A percentile compares a stretch with the other conserved stretches of the same genome.
phyloP scores from a whole-genome alignment of 2,113 vertebrate species.

The Mesitornis unicolor region DNA sequence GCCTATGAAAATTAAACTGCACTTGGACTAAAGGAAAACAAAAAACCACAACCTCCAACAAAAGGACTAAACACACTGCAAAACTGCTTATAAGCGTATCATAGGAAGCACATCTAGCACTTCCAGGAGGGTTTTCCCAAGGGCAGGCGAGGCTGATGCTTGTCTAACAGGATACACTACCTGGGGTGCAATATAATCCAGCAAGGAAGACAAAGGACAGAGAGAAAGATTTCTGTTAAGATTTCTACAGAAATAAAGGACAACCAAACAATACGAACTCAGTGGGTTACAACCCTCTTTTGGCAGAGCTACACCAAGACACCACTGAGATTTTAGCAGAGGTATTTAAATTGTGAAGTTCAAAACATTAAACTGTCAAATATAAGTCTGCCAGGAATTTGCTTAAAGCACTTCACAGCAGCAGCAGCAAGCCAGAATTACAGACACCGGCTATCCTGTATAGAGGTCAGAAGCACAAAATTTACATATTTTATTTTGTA shows the following conservation, averaged over 20 bases:
- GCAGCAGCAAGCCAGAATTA: neutral
- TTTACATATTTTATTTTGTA: neutral
- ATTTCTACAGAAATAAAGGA: neutral
- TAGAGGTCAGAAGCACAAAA: neutral
- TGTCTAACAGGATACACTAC: neutral
- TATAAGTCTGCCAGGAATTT: neutral
- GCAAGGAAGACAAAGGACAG: neutral
- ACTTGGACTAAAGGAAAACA: neutral
- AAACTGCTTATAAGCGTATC: neutral
- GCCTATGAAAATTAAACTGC: neutral
- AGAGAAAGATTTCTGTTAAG: neutral
- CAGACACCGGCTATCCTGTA: neutral
- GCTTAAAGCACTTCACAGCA: neutral
- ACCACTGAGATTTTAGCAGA: neutral
- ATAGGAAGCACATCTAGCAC: neutral
- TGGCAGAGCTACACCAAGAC: neutral
- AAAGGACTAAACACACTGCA: neutral
- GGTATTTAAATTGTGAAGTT: neutral
- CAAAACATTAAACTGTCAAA: neutral
- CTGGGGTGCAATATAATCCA: neutral
- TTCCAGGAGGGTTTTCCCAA: conserved; percentile 14
- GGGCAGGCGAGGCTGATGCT: neutral
- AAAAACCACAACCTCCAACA: neutral
- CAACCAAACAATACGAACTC: neutral
- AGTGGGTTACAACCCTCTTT: neutral